phyloP scores from a whole-genome alignment of 1,140 invertebrate species.

The Ruditapes philippinarum region DNA sequence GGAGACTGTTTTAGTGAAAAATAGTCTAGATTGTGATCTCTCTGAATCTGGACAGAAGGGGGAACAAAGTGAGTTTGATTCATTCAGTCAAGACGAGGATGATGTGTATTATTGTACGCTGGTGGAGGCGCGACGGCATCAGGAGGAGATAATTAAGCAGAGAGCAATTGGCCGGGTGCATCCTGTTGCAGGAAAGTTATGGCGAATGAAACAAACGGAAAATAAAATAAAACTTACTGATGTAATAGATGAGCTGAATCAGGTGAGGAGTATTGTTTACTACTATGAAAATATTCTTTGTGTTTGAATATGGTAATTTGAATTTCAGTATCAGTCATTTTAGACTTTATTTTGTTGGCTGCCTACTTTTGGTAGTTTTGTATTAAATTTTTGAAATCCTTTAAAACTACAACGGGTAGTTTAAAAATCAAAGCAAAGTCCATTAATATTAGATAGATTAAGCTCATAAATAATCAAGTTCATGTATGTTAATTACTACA shows the following conservation, averaged over 20 bases:
- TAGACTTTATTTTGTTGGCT: no score
- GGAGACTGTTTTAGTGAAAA: background rate
- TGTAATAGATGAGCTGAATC: slow-evolving; percentile 34
- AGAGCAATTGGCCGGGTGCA: slow-evolving; percentile 69
- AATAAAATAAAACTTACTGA: slow-evolving; percentile 65
- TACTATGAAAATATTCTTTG: no score
- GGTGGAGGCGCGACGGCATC: slow-evolving; percentile 72
- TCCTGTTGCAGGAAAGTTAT: slow-evolving; percentile 73
- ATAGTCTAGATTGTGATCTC: background rate
- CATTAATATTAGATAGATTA: no score
- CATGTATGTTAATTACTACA: no score
- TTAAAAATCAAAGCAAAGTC: no score
- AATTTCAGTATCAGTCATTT: no score
- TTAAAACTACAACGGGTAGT: no score
- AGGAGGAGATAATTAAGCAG: slow-evolving; percentile 74
- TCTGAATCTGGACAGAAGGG: background rate
- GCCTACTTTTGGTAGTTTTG: no score
- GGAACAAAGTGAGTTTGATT: slow-evolving; percentile 25
- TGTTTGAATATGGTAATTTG: no score
- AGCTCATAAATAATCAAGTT: no score
- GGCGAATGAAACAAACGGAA: slow-evolving; percentile 60
- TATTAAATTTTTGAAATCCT: no score
- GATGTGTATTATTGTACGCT: slow-evolving; percentile 80
- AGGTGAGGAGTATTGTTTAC: no score
- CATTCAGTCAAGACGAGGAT: slow-evolving; percentile 87